Conservation (phyloP, 1,140 invertebrate genomes). For the Aphaenogaster floridana region DNA sequence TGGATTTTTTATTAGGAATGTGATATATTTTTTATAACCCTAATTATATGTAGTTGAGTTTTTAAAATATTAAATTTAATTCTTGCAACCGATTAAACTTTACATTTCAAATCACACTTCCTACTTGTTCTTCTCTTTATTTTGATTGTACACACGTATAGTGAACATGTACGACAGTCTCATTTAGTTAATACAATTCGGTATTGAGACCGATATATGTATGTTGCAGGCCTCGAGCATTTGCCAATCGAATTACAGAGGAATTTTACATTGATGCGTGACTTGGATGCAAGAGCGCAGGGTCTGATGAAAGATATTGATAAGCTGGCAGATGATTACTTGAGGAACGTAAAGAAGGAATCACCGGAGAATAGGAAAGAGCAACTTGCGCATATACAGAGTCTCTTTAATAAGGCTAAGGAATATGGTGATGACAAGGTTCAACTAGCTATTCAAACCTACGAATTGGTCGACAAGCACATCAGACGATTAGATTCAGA, state of each 20-base stretch:
- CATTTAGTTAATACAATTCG: neutral
- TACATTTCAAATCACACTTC: neutral
- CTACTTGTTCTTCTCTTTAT: neutral
- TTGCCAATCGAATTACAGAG: conserved; percentile 97
- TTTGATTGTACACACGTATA: neutral
- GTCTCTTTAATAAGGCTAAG: conserved; percentile 95
- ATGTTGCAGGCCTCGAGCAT: conserved; percentile 94
- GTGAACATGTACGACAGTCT: conserved; percentile 9
- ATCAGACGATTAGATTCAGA: conserved; percentile 98
- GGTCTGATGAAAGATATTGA: conserved; percentile 97
- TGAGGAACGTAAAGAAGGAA: conserved; percentile 89
- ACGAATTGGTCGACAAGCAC: conserved; percentile 99
- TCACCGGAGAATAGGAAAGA: conserved; percentile 93
- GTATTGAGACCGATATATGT: conserved; percentile 13
- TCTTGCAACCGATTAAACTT: neutral
- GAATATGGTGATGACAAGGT: conserved; percentile 99
- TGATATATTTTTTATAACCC: no score
- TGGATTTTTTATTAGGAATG: neutral
- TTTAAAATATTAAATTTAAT: neutral
- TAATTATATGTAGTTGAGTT: conserved; percentile 2
- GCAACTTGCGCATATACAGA: conserved; percentile 94
- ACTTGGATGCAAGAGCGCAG: conserved; percentile 96
- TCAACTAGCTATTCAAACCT: conserved; percentile 98
- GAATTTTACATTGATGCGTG: conserved; percentile 98
- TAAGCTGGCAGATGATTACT: conserved; percentile 94